phyloP scores from a whole-genome alignment of 2,113 vertebrate species.

The Brienomyrus brachyistius region DNA sequence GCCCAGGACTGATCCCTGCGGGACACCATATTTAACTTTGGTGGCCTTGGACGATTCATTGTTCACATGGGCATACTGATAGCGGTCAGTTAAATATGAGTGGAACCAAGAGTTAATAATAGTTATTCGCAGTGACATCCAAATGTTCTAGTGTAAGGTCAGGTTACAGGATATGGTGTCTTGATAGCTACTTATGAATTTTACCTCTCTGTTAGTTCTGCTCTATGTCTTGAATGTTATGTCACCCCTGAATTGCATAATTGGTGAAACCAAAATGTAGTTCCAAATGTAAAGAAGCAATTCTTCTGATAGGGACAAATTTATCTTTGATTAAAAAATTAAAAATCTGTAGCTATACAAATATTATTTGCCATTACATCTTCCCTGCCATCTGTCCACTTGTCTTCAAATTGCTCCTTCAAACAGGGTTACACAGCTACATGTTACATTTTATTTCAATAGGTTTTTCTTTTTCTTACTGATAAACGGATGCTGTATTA shows the following conservation, averaged over 20 bases:
- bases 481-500: background rate
- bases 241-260: background rate
- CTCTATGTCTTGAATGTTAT: background rate
- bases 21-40: no score
- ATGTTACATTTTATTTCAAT: background rate
- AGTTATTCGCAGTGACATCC: background rate
- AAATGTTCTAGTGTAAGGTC: background rate
- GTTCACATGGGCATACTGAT: no score
- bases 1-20: no score
- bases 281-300: background rate
- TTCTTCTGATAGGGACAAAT: background rate
- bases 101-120: background rate
- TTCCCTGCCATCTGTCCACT: background rate
- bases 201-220: background rate
- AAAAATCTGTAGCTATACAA: background rate
- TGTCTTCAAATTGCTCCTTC: background rate
- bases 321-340: background rate
- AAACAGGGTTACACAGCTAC: background rate
- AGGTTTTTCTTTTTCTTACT: no score
- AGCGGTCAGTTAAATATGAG: no score
- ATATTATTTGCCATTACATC: background rate
- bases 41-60: no score
- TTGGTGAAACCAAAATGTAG: background rate
- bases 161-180: background rate
- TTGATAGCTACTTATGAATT: background rate